These are phyloP conservation scores for Cariama cristata DNA, from an alignment of 2,113 vertebrate species.

Conservation along the genomic window DNA sequence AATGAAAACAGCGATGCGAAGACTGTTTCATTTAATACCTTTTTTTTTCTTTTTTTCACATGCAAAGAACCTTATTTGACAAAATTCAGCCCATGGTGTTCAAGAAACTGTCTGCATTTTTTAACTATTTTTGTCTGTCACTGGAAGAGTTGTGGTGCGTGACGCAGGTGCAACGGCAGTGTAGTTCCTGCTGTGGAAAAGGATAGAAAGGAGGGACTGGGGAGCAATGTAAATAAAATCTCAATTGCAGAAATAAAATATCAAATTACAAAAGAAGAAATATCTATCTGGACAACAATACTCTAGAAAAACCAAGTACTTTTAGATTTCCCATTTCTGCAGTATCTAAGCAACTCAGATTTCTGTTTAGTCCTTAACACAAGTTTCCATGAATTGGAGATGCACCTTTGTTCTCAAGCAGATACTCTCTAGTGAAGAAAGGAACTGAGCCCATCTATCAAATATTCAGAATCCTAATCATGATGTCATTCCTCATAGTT, in stretches of 20 bases:
- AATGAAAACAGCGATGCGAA: slow-evolving; percentile 36
- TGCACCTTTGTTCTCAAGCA: not conserved
- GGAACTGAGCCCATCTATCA: not conserved
- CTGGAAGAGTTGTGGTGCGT: not conserved
- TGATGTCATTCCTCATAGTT: not conserved
- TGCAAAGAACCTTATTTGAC: not conserved
- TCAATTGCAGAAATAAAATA: not conserved
- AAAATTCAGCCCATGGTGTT: slow-evolving; percentile 35
- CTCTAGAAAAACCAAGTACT: not conserved
- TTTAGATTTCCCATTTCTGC: not conserved
- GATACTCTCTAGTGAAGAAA: not conserved
- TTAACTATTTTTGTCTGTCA: slow-evolving; percentile 32
- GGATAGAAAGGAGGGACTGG: not conserved
- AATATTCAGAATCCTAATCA: not conserved
- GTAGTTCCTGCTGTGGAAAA: not conserved
- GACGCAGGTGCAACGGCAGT: not conserved
- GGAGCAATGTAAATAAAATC: not conserved
- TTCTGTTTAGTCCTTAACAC: not conserved
- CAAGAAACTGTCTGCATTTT: slow-evolving; percentile 56
- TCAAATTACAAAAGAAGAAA: not conserved
- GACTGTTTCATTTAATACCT: slow-evolving; percentile 35
- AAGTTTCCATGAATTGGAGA: not conserved
- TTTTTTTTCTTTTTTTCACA: not conserved
- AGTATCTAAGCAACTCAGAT: not conserved
- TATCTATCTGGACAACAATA: not conserved